These are phyloP conservation scores for Nyleta sp. DNA, from an alignment of 2,888 invertebrate species.

Conservation along the genomic window DNA sequence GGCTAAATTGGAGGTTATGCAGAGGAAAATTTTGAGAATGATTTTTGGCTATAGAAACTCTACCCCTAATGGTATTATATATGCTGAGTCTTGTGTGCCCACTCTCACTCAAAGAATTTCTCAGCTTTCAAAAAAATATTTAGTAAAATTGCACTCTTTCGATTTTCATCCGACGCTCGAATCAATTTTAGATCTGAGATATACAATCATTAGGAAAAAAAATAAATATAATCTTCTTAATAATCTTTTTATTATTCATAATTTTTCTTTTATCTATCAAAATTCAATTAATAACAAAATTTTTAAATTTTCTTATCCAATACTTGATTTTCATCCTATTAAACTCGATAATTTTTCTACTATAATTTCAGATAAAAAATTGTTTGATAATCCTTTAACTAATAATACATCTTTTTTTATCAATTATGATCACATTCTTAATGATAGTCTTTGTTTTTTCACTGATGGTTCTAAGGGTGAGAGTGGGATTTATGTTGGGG, in stretches of 20 bases:
- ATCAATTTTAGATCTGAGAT: not conserved
- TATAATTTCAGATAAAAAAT: slow-evolving; percentile 5
- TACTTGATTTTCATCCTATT: not conserved
- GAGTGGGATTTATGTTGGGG: slow-evolving; percentile 10
- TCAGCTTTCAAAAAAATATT: slow-evolving; percentile 2
- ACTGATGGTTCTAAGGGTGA: slow-evolving; percentile 23
- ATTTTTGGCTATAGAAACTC: not conserved
- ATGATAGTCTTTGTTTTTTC: not conserved
- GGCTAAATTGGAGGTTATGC: not conserved
- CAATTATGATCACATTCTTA: not conserved
- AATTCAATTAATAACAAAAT: not conserved
- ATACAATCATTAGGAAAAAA: not conserved
- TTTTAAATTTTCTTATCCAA: not conserved
- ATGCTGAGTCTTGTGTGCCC: slow-evolving; percentile 4
- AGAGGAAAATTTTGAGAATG: not conserved
- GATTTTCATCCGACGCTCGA: not conserved
- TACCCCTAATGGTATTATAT: slow-evolving; percentile 10
- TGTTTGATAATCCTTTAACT: not conserved
- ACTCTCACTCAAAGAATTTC: slow-evolving; percentile 11
- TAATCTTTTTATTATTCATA: not conserved
- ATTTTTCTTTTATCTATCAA: slow-evolving; percentile 3
- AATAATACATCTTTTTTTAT: not conserved
- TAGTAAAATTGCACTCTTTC: not conserved
- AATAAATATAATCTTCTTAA: slow-evolving; percentile 15
- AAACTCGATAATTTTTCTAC: not conserved